Base-by-base conservation (phyloP, 2,888 invertebrate species). In the Atherix ibis region DNA sequence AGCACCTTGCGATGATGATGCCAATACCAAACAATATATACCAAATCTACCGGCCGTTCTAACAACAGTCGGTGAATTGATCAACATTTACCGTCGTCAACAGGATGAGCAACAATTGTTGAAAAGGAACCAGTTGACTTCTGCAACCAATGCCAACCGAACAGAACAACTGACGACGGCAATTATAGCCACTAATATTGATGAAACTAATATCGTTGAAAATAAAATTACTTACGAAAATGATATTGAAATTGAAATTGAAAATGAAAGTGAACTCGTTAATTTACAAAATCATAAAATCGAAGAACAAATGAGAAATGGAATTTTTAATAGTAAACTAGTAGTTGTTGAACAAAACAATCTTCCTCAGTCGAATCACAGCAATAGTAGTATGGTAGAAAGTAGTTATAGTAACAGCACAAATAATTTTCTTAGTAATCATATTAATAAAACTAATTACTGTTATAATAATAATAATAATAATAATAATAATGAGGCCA, bases 51-150 rank as follows among this genome's bases (percentile, higher is more conserved):
- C 50, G 31, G 56, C 56, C 34, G 48, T 61, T 37, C 48, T 51
- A 43, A 53, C 50, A 46, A 61, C 60, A 34, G 52, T 59, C 34
- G 45, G 51, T 34, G 58, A 54, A 38, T 47, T 61, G 41, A 50
- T 61, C 41, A 51, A 49, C 32, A 46, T 53, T 40, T 53, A 54
- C 46, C 56, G 52, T 14, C 65, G 65, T 43, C 43, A 64, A 45
- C 62, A 66, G 48, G 67, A 65, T 48, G 54, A 62, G 10, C 62
- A 61, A 50, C 59, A 57, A 49, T 26, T 51, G 58, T 41, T 60
- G 61, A 45, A 55, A 52, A 62, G 51, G 42, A 53, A 66, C 5
- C 64, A 65, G 48, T 64, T 63, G 38, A 65, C 65, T 32, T 35
- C 36, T 42, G 43, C 41, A 45, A 45, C 45, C 44, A 45, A 45